Conservation (phyloP, 2,888 invertebrate genomes). For the Corythucha ciliata region DNA sequence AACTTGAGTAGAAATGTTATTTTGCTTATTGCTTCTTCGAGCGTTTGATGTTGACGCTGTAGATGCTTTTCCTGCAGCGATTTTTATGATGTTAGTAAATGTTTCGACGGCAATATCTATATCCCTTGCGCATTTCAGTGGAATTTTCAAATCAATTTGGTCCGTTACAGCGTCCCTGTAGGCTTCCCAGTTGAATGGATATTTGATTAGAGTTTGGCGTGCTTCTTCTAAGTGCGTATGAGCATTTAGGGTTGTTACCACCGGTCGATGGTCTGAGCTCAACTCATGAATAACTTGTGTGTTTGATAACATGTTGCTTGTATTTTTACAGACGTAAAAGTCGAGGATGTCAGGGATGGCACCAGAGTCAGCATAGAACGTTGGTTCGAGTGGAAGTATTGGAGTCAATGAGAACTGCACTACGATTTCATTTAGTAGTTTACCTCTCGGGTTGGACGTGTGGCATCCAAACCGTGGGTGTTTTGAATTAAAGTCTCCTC, state of each 20-base stretch:
- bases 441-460: background rate
- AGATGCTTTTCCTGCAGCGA: too few relatives aligned
- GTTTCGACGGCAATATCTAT: too few relatives aligned
- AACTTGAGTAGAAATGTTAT: too few relatives aligned
- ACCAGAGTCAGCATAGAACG: background rate
- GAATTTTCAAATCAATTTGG: too few relatives aligned
- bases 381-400: background rate
- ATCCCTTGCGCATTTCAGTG: too few relatives aligned
- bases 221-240: background rate
- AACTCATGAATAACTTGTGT: background rate
- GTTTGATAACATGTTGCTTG: too few relatives aligned
- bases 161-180: too few relatives aligned
- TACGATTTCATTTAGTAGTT: background rate
- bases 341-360: conserved; percentile 1
- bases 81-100: too few relatives aligned
- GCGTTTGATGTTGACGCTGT: too few relatives aligned
- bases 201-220: too few relatives aligned
- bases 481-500: background rate
- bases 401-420: background rate
- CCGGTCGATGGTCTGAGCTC: background rate
- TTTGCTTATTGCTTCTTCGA: too few relatives aligned
- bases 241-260: background rate
- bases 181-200: too few relatives aligned
- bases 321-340: background rate
- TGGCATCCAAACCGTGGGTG: background rate